phyloP scores from a whole-genome alignment of 2,888 invertebrate genomes.

The Rhagophthalmus giganteus region DNA sequence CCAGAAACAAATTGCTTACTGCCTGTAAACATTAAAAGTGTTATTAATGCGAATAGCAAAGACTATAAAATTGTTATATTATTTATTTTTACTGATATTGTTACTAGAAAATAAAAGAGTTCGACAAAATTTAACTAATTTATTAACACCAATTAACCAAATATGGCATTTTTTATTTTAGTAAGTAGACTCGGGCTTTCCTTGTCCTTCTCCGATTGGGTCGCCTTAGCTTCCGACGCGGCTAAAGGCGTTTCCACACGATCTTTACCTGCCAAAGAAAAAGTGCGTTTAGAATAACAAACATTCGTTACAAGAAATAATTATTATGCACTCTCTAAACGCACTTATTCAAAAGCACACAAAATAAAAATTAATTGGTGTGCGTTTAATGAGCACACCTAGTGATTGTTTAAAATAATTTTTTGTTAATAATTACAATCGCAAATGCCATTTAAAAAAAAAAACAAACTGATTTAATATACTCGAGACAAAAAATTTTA shows the following conservation, averaged over 20 bases:
- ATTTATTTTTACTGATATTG: slow-evolving; percentile 25
- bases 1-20: slow-evolving; percentile 65
- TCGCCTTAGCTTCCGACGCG: slow-evolving; percentile 57
- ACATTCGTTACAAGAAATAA: neutral
- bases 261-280: slow-evolving; percentile 54
- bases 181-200: slow-evolving; percentile 58
- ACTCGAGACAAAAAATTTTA: neutral
- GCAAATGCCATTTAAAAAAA: neutral
- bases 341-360: slow-evolving; percentile 30
- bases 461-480: slow-evolving; percentile 4
- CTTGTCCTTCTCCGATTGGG: slow-evolving; percentile 54
- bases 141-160: slow-evolving; percentile 57
- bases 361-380: neutral
- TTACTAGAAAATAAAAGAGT: slow-evolving; percentile 20
- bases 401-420: neutral
- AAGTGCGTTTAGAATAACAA: slow-evolving; percentile 44
- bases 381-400: neutral
- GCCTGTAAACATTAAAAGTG: slow-evolving; percentile 57
- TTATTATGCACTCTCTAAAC: slow-evolving; percentile 21
- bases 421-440: too few relatives aligned
- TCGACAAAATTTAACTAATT: slow-evolving; percentile 9
- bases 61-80: slow-evolving; percentile 15
- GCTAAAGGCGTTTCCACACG: slow-evolving; percentile 54
- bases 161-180: slow-evolving; percentile 65
- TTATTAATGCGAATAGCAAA: slow-evolving; percentile 17